Evolutionary conservation across 2,797 vertebrate species (phyloP).

Genomic region (Eutrigla gurnardus): DNA sequence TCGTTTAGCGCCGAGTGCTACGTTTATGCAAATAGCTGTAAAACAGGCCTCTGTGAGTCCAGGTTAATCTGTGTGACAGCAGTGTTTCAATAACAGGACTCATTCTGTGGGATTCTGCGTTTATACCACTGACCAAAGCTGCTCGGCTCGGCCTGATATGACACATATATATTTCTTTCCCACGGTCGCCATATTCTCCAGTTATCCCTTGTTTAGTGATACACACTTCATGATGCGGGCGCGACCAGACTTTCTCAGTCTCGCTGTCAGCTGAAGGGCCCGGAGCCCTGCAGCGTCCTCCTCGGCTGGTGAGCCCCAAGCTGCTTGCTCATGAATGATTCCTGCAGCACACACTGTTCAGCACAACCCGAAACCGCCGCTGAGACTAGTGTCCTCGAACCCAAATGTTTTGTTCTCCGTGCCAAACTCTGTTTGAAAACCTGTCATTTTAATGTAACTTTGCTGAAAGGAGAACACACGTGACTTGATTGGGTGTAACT

Average conservation of each 20-base stretch:
- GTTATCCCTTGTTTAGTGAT: neutral
- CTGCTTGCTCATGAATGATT: slow-evolving; percentile 1
- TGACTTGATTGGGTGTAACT: too few relatives aligned
- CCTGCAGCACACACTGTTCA: neutral
- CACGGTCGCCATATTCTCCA: neutral
- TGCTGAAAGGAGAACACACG: neutral
- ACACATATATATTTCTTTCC: slow-evolving; percentile 7
- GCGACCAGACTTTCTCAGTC: neutral
- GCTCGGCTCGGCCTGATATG: neutral
- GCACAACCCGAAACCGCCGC: neutral
- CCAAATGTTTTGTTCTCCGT: neutral
- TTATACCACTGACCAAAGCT: slow-evolving; percentile 5
- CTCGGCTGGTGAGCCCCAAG: slow-evolving; percentile 5
- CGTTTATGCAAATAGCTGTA: slow-evolving; percentile 9
- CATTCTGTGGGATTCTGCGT: neutral
- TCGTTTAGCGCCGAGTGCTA: neutral
- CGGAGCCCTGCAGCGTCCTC: neutral
- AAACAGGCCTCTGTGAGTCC: slow-evolving; percentile 10
- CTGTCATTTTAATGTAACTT: neutral
- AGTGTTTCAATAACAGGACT: slow-evolving; percentile 7
- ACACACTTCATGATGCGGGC: neutral
- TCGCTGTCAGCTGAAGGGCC: neutral
- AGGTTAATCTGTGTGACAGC: slow-evolving; percentile 25
- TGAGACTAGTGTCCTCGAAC: neutral
- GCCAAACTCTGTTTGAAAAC: neutral